Conservation (phyloP, 2,797 vertebrate genomes). For the Sarcophilus harrisii region DNA sequence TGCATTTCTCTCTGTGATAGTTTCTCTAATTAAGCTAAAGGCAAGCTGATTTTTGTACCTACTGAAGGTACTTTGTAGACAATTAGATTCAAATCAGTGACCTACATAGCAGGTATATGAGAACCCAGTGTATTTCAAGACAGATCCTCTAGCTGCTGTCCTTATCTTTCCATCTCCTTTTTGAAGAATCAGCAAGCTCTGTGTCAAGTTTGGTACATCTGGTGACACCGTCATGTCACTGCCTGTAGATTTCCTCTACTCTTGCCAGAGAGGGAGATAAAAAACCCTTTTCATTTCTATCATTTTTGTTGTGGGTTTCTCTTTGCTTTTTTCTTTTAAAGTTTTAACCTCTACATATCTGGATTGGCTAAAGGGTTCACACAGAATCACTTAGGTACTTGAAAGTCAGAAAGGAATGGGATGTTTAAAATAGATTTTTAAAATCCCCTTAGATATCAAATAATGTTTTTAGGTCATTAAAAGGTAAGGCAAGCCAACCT, state of each 20-base stretch:
- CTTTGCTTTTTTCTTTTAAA: constrained; percentile 27
- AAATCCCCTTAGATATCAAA: constrained; percentile 47
- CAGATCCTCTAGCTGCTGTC: constrained; percentile 44
- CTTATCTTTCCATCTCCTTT: constrained; percentile 70
- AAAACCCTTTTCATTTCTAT: constrained; percentile 54
- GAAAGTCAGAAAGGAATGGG: constrained; percentile 40
- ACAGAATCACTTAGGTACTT: constrained; percentile 38
- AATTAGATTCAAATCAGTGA: constrained; percentile 51
- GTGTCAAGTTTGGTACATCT: constrained; percentile 50
- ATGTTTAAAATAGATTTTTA: constrained; percentile 23
- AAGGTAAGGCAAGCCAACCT: not conserved
- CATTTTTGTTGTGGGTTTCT: constrained; percentile 44
- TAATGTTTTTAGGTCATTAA: constrained; percentile 55
- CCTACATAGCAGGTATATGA: constrained; percentile 66
- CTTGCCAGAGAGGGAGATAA: constrained; percentile 52
- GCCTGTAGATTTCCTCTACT: constrained; percentile 53
- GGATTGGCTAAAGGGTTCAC: constrained; percentile 39
- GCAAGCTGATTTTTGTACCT: constrained; percentile 52
- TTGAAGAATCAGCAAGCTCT: constrained; percentile 68
- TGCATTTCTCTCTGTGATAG: not conserved
- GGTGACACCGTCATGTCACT: constrained; percentile 55
- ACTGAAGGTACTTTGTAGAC: constrained; percentile 37
- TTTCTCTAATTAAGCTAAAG: not conserved
- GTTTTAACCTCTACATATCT: constrained; percentile 19
- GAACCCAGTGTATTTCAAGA: constrained; percentile 50